phyloP scores from a whole-genome alignment of 2,113 vertebrate species.

The Bettongia penicillata region DNA sequence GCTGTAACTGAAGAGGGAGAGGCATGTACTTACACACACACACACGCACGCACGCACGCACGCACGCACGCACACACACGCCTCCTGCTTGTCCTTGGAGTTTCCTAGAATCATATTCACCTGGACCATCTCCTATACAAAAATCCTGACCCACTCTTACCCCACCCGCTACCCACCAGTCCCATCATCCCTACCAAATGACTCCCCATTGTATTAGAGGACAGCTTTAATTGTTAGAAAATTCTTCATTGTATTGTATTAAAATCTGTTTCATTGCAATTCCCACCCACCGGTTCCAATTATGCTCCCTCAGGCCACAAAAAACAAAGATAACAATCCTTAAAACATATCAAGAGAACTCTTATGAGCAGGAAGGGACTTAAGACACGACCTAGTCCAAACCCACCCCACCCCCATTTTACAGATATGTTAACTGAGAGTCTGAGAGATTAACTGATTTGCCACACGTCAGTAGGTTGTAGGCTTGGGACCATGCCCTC shows the following conservation, averaged over 20 bases:
- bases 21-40: neutral
- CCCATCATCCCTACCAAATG: constrained; percentile 51
- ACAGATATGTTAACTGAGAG: neutral
- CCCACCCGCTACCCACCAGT: constrained; percentile 17
- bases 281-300: neutral
- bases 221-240: constrained; percentile 55
- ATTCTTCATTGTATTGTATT: constrained; percentile 1
- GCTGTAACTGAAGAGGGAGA: neutral
- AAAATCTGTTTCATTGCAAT: neutral
- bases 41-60: neutral
- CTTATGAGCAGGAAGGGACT: neutral
- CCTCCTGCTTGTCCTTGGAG: constrained; percentile 5
- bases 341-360: neutral
- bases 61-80: neutral
- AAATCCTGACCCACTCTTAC: constrained; percentile 1
- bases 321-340: neutral
- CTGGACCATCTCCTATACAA: constrained; percentile 34
- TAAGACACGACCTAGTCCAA: neutral
- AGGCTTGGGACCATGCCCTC: neutral
- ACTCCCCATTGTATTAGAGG: constrained; percentile 61
- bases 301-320: neutral
- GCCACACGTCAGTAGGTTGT: neutral
- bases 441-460: neutral
- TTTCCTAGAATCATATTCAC: neutral
- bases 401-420: neutral